phyloP scores from a whole-genome alignment of 1,140 invertebrate species.

The Drosophila pectinifera region DNA sequence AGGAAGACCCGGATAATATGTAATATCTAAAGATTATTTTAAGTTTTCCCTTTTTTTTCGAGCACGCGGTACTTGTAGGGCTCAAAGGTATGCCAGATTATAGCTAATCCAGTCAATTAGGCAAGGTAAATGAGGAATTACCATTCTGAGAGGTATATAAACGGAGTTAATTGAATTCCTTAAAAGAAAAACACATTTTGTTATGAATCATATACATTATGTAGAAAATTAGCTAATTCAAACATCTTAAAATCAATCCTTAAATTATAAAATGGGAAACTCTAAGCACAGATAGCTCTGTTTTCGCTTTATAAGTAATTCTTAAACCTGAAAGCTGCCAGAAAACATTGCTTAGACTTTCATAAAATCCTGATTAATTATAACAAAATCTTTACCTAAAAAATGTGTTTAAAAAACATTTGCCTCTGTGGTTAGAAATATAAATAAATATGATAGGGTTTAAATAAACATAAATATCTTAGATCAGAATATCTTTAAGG shows the following conservation, averaged over 20 bases:
- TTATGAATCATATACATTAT: neutral
- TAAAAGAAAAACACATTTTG: neutral
- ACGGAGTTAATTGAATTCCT: neutral
- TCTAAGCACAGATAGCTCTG: neutral
- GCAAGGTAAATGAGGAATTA: neutral
- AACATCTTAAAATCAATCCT: too few relatives aligned
- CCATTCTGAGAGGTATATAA: neutral
- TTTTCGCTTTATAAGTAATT: neutral
- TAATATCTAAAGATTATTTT: slow-evolving; percentile 77
- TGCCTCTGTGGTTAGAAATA: too few relatives aligned
- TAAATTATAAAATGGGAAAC: neutral
- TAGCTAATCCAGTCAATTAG: neutral
- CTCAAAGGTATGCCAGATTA: neutral
- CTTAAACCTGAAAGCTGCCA: neutral
- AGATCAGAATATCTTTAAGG: too few relatives aligned
- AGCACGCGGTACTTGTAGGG: neutral
- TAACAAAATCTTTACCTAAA: too few relatives aligned
- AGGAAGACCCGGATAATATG: slow-evolving; percentile 64
- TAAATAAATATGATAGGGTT: too few relatives aligned
- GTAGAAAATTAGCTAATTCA: neutral
- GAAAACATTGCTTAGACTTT: neutral
- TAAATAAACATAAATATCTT: too few relatives aligned
- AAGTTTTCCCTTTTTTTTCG: slow-evolving; percentile 14
- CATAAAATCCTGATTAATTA: too few relatives aligned
- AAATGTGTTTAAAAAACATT: too few relatives aligned